These are phyloP conservation scores for Helogale parvula DNA, from an alignment of 2,113 vertebrate species.

Conservation along the genomic window DNA sequence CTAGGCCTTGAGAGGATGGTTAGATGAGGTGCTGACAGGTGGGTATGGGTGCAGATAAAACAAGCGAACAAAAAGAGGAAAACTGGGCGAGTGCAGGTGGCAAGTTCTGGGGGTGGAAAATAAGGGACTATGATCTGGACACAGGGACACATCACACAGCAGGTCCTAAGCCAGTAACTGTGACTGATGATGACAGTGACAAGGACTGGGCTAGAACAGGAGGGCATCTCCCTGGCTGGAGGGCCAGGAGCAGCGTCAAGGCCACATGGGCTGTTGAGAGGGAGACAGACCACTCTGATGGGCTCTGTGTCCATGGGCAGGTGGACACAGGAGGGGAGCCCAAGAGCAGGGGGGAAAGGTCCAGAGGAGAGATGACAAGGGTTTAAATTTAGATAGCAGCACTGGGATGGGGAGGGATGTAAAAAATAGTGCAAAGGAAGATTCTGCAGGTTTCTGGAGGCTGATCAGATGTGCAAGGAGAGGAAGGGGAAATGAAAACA, in stretches of 20 bases:
- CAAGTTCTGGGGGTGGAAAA: background rate
- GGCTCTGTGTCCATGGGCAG: background rate
- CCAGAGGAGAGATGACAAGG: background rate
- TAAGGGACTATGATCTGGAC: background rate
- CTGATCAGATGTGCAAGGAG: background rate
- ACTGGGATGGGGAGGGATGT: background rate
- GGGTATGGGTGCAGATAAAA: background rate
- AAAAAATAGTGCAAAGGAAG: background rate
- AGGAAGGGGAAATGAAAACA: background rate
- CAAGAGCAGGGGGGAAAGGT: background rate
- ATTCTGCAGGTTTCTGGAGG: background rate
- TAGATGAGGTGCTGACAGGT: background rate
- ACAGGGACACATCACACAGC: background rate
- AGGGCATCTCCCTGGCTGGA: background rate
- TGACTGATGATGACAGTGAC: background rate
- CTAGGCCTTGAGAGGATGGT: background rate
- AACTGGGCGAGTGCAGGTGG: background rate
- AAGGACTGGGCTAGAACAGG: background rate
- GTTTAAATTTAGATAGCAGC: background rate
- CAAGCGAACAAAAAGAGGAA: background rate
- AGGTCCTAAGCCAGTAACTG: background rate
- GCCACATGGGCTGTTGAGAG: background rate
- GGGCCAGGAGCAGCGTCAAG: background rate
- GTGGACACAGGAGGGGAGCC: background rate
- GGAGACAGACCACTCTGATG: background rate